Base-by-base conservation (phyloP, 2,113 vertebrate genomes). In the Ornithorhynchus anatinus region DNA sequence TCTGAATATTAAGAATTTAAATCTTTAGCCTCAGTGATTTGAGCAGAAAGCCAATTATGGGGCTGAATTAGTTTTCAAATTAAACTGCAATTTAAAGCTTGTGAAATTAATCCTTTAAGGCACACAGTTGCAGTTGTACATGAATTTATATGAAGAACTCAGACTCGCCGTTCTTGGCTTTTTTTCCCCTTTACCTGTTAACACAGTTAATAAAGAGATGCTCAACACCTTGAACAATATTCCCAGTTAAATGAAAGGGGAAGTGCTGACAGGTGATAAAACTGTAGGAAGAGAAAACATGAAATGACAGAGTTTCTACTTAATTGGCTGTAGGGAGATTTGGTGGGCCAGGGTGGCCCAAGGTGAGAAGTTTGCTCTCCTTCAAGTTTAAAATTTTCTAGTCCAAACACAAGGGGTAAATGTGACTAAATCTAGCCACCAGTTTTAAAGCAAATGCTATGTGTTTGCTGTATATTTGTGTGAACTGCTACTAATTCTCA, bases 21-120 rank as follows among this genome's bases (percentile, higher is more conserved):
- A 95, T 96, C 95, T 94, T 94, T 93, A 95, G 95, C 95, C 95
- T 94, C 94, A 94, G 92, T 94, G 94, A 94, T 94, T 96, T 96
- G 95, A 94, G 92, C 93, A 94, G 93, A 96, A 96, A 97, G 95
- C 95, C 96, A 98, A 96, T 99, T 98, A 97, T 92, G 94, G 94
- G 93, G 88, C 95, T 96, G 95, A 97, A 96, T 97, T 97, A 94
- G 94, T 96, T 97, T 96, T 94, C 92, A 96, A 96, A 98, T 97
- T 96, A 96, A 99, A 95, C 93, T 93, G 91, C 95, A 95, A 94
- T 97, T 97, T 93, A 92, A 92, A 84, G 90, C 79, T 94, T 90
- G 90, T 91, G 91, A 92, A 94, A 95, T 95, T 94, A 97, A 97
- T 96, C 96, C 96, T 97, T 93, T 93, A 94, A 95, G 92, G 92